Base-by-base conservation (phyloP, 1,140 invertebrate genomes). In the Hycleus cichorii region DNA sequence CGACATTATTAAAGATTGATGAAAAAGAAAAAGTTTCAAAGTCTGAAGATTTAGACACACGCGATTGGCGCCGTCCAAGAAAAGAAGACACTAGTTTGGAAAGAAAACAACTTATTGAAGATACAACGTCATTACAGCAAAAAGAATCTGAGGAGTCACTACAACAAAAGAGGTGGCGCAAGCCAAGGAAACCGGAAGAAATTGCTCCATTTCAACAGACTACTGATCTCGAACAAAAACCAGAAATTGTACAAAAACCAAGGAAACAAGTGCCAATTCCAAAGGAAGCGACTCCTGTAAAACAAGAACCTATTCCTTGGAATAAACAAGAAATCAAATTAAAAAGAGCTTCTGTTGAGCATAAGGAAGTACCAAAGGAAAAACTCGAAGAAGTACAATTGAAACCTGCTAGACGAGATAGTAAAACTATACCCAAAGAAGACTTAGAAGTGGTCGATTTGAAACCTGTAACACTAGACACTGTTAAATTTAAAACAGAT, bases 331-430 rank as follows among this genome's bases (percentile, higher is more conserved):
- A 49, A 25, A 62, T 72, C 10, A 57, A 71, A 18, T 42, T 74
- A 9, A 76, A 54, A 2, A 53, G 54, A 9, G 68, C 69, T 27
- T 50, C 67, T 42, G 43, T 58, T 0, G 47, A 62, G 42, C 73
- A 72, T 57, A 48, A 39, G 57, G 40, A 62, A 50, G 44, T 49
- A 57, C 46, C 67, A 72, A 54, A 72, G 73, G 26, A 66, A 74
- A 61, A 70, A 71, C 69, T 67, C 63, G 71, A 60, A 63, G 64
- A 68, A 9, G 65, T 82, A 40, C 77, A 78, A 62, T 64, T 83
- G 10, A 82, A 83, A 64, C 78, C 78, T 12, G 72, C 77, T 1
- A 77, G 77, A 64, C 66, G 71, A 4, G 61, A 66, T 11, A 72
- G 71, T 39, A 62, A 69, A 59, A 55, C 71, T 55, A 53, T 64